These are phyloP conservation scores for Lingula anatina DNA, from an alignment of 2,888 invertebrate species.

Conservation along the genomic window DNA sequence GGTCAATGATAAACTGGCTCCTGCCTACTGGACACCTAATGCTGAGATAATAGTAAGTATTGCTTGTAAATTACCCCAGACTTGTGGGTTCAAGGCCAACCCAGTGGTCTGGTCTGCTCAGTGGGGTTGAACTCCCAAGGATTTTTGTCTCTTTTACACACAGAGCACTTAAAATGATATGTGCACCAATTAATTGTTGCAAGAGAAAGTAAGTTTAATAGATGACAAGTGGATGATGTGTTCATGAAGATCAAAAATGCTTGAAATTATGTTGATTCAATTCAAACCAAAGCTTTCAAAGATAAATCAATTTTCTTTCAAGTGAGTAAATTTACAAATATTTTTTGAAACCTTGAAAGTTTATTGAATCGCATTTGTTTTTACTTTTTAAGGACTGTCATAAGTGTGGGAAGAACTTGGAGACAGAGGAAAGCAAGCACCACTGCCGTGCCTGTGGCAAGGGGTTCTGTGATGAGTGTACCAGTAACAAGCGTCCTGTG, in stretches of 20 bases:
- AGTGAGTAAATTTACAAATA: no score
- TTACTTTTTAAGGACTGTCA: slow-evolving; percentile 59
- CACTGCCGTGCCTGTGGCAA: slow-evolving; percentile 76
- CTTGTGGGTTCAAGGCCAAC: no score
- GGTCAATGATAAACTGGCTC: slow-evolving; percentile 74
- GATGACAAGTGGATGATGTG: not conserved
- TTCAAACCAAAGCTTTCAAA: no score
- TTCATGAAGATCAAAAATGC: no score
- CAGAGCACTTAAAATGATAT: not conserved
- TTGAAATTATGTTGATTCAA: no score
- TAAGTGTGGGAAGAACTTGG: slow-evolving; percentile 57
- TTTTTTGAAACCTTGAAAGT: no score
- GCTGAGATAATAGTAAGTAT: slow-evolving; percentile 64
- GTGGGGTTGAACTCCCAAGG: no score
- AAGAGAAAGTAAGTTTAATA: not conserved
- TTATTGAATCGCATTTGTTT: no score
- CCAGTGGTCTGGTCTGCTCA: no score
- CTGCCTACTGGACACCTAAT: slow-evolving; percentile 76
- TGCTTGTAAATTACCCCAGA: no score
- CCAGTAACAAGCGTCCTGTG: slow-evolving; percentile 64
- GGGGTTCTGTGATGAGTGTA: slow-evolving; percentile 73
- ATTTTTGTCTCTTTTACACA: no score
- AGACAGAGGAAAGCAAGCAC: slow-evolving; percentile 40
- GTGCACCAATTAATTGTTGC: not conserved
- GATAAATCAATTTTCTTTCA: no score